Base-by-base conservation (phyloP, 2,113 vertebrate species). In the Chloroceryle aenea region DNA sequence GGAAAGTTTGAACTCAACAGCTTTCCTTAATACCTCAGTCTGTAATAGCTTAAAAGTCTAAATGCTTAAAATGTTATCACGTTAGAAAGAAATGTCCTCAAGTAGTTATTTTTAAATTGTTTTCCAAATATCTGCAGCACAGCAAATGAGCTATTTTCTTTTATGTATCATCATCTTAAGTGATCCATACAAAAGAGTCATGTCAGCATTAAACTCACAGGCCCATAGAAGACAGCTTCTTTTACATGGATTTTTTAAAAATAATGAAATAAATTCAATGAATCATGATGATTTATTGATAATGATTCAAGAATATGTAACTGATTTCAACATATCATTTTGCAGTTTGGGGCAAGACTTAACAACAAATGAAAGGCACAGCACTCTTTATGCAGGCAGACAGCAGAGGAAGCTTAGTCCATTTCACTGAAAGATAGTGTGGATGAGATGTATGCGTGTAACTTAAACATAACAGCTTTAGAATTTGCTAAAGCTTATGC, bases 401-500 rank as follows among this genome's bases (percentile, higher is more conserved):
- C 9, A 91, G 40, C 25, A 22, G 34, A 78, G 20, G 73, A 94
- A 90, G 58, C 52, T 75, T 73, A 87, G 53, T 52, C 11, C 20
- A 27, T 85, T 92, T 84, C 58, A 61, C 59, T 67, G 50, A 86
- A 83, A 96, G 53, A 45, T 9, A 48, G 40, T 8, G 38, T 56
- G 80, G 86, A 68, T 87, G 81, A 94, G 66, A 90, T 90, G 19
- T 86, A 26, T 16, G 40, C 81, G 72, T 79, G 64, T 68, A 90
- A 64, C 42, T 96, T 89, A 94, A 87, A 93, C 34, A 29, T 14
- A 92, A 43, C 61, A 18, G 74, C 48, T 89, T 94, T 63, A 87
- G 59, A 91, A 85, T 86, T 36, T 84, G 43, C 56, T 87, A 32
- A 95, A 96, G 77, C 95, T 79, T 88, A 86, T 36, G 77, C 34